phyloP scores from a whole-genome alignment of 2,113 vertebrate species.

The Steatornis caripensis region DNA sequence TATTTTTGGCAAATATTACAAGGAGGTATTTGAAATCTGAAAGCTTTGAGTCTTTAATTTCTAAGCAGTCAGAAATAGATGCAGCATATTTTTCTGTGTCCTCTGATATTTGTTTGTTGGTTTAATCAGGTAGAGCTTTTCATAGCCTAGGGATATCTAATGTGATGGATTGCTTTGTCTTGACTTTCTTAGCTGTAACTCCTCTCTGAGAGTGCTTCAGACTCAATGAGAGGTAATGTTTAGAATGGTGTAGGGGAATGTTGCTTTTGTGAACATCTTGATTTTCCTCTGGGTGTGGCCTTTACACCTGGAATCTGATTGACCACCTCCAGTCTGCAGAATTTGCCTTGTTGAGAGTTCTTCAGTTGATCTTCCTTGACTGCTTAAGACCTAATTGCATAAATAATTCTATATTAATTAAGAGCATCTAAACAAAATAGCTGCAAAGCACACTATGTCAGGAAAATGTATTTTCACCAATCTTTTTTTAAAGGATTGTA shows the following conservation, averaged over 20 bases:
- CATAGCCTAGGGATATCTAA: background rate
- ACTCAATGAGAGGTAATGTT: background rate
- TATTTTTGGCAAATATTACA: background rate
- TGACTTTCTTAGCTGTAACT: background rate
- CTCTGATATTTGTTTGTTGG: background rate
- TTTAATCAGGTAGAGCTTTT: background rate
- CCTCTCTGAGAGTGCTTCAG: background rate
- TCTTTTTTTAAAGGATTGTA: background rate
- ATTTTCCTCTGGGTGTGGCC: background rate
- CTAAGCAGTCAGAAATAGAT: background rate
- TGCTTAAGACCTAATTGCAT: background rate
- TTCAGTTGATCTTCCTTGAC: background rate
- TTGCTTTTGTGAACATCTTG: background rate
- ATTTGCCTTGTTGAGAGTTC: background rate
- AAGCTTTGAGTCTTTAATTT: background rate
- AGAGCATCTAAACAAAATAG: background rate
- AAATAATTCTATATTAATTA: slow-evolving; percentile 32
- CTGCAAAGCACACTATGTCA: rapidly evolving
- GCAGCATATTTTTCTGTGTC: background rate
- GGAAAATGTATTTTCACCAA: background rate
- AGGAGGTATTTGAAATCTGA: background rate
- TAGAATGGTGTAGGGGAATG: background rate
- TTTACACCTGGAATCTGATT: background rate
- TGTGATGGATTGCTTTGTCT: background rate
- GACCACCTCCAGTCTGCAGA: background rate